phyloP scores from a whole-genome alignment of 1,140 invertebrate species.

The Calephelis nemesis region DNA sequence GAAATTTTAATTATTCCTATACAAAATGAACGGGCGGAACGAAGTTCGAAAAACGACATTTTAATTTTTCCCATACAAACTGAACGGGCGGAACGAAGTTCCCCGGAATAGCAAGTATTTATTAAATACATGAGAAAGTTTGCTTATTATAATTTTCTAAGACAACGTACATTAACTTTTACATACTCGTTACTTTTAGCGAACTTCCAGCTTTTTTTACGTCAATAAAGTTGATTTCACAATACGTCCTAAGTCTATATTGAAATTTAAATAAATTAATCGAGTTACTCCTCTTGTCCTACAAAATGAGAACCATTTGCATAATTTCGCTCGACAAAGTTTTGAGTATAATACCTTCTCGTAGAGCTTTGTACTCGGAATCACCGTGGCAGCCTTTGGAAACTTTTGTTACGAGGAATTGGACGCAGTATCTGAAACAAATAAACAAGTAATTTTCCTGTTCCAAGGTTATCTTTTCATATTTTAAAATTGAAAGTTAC shows the following conservation, averaged over 20 bases:
- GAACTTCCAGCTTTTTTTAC: neutral
- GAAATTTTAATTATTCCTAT: too few species aligned
- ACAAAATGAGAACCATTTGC: conserved; percentile 12
- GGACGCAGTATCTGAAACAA: conserved; percentile 88
- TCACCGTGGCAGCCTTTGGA: conserved; percentile 89
- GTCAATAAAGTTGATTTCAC: neutral
- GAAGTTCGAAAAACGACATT: too few species aligned
- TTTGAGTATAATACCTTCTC: conserved; percentile 82
- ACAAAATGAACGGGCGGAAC: too few species aligned
- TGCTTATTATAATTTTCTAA: too few species aligned
- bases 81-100: too few species aligned
- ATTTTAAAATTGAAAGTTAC: too few species aligned
- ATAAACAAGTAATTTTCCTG: conserved; percentile 27
- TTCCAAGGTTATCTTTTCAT: too few species aligned
- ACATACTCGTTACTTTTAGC: too few species aligned
- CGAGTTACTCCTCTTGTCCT: conserved; percentile 8
- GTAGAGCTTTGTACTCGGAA: conserved; percentile 82
- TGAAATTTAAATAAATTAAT: conserved; percentile 4
- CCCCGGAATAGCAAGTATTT: too few species aligned
- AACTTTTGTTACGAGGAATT: conserved; percentile 89
- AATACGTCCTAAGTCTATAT: conserved; percentile 19
- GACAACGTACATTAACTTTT: too few species aligned
- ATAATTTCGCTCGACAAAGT: conserved; percentile 14
- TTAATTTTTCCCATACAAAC: too few species aligned
- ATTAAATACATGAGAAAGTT: too few species aligned